Evolutionary conservation across 2,113 vertebrate species (phyloP).

Genomic region (Globicephala melas): DNA sequence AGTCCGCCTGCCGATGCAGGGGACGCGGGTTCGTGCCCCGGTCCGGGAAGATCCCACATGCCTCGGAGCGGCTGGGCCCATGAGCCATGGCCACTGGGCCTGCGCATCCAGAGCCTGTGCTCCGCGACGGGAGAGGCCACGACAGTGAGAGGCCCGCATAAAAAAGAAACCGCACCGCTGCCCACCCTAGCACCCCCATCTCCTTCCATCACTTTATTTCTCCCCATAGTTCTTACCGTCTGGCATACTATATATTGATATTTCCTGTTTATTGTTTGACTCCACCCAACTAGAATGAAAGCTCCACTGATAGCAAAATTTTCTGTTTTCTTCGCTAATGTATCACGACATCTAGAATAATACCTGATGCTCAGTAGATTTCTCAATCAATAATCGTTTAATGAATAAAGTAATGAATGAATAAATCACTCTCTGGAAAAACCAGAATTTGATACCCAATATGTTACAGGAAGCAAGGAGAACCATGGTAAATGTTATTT

Average conservation of each 20-base stretch:
- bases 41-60: too few species aligned
- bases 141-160: too few species aligned
- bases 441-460: background rate
- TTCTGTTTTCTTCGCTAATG: background rate
- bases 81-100: too few species aligned
- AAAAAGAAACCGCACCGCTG: too few species aligned
- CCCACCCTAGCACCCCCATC: too few species aligned
- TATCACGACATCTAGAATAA: background rate
- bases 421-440: background rate
- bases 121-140: too few species aligned
- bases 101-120: too few species aligned
- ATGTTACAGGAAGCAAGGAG: background rate
- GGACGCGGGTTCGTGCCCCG: too few species aligned
- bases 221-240: background rate
- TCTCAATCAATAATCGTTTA: background rate
- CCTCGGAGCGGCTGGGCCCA: rapidly evolving
- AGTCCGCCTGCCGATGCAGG: too few species aligned
- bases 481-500: background rate
- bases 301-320: background rate
- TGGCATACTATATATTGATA: rapidly evolving
- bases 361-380: background rate
- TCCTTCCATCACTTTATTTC: background rate
- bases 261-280: too few species aligned
- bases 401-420: background rate
- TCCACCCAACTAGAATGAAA: background rate